phyloP scores from a whole-genome alignment of 2,888 invertebrate genomes.

The Mellilla xanthometata region DNA sequence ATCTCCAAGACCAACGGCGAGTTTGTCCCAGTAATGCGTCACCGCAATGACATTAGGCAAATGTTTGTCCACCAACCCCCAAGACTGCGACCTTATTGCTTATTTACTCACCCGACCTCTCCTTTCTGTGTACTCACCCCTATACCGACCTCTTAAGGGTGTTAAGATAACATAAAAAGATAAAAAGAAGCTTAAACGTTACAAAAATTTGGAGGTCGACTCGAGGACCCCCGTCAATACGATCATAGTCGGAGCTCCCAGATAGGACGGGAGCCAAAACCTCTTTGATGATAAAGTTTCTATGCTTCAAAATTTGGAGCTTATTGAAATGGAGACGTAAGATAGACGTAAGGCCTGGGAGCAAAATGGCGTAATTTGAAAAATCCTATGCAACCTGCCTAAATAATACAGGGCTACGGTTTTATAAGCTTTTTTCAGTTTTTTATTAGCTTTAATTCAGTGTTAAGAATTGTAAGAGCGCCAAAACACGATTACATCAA shows the following conservation, averaged over 20 bases:
- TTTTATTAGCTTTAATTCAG: too few relatives aligned
- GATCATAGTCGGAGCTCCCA: too few relatives aligned
- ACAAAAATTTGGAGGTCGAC: slow-evolving; percentile 31
- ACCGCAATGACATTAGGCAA: slow-evolving; percentile 42
- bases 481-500: too few relatives aligned
- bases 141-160: slow-evolving; percentile 24
- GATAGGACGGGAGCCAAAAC: slow-evolving; percentile 18
- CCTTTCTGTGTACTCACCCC: slow-evolving; percentile 33
- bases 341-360: too few relatives aligned
- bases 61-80: slow-evolving; percentile 48
- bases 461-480: too few relatives aligned
- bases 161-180: slow-evolving; percentile 32
- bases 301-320: neutral
- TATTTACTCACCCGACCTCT: slow-evolving; percentile 45
- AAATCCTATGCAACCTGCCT: too few relatives aligned
- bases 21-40: slow-evolving; percentile 42
- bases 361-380: too few relatives aligned
- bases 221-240: slow-evolving; percentile 18
- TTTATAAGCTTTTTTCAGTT: too few relatives aligned
- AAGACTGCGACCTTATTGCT: slow-evolving; percentile 46
- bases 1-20: slow-evolving; percentile 30
- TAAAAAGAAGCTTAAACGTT: slow-evolving; percentile 30
- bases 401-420: too few relatives aligned
- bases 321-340: neutral
- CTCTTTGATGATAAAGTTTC: slow-evolving; percentile 4